Evolutionary conservation across 2,797 vertebrate genomes (phyloP).

Genomic region (Gymnodraco acuticeps): DNA sequence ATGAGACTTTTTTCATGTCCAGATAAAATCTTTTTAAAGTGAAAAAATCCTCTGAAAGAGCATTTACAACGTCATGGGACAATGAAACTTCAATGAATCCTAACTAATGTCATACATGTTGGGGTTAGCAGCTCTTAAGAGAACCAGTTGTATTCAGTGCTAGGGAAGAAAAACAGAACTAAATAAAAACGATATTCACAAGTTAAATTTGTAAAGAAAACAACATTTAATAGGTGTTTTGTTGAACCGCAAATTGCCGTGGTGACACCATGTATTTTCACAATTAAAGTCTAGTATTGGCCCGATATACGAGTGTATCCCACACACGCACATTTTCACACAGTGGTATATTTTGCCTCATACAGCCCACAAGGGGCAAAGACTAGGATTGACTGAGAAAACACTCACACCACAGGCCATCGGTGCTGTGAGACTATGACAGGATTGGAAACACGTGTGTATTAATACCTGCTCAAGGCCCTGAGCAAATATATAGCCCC

Average conservation of each 20-base stretch:
- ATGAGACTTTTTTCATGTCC: background rate
- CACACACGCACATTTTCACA: constrained; percentile 20
- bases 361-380: constrained; percentile 40
- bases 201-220: constrained; percentile 2
- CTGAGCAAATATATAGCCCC: constrained; percentile 57
- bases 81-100: constrained; percentile 11
- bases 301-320: background rate
- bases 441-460: constrained; percentile 78
- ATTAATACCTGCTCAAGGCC: constrained; percentile 68
- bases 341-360: constrained; percentile 39
- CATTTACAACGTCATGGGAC: constrained; percentile 3
- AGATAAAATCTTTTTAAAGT: constrained; percentile 16
- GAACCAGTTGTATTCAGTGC: background rate
- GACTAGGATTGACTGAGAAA: constrained; percentile 47
- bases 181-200: background rate
- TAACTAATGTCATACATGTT: constrained; percentile 22
- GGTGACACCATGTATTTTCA: constrained; percentile 24
- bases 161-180: background rate
- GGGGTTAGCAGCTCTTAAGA: constrained; percentile 17
- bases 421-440: constrained; percentile 37
- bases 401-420: constrained; percentile 56
- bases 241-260: background rate
- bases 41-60: constrained; percentile 17
- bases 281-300: constrained; percentile 26
- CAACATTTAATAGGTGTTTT: background rate